Conservation (phyloP, 2,797 vertebrate genomes). For the Platyrinchus mystaceus region DNA sequence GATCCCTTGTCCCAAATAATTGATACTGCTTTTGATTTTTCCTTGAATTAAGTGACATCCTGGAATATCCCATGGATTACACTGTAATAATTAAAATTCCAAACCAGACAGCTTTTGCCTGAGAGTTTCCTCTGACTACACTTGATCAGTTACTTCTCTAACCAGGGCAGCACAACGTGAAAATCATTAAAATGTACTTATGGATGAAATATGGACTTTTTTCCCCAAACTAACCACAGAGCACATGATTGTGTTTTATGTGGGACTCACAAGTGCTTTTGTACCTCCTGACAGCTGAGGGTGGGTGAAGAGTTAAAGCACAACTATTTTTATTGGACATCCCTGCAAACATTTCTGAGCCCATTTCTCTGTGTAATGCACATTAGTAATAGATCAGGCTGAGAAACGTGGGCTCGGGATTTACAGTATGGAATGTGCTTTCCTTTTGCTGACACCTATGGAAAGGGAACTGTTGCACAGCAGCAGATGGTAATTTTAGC, state of each 20-base stretch:
- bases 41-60: neutral
- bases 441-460: slow-evolving; percentile 14
- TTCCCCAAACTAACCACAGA: neutral
- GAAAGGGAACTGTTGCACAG: neutral
- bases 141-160: neutral
- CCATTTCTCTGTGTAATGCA: neutral
- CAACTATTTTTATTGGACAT: neutral
- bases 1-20: neutral
- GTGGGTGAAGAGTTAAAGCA: neutral
- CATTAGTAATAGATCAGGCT: neutral
- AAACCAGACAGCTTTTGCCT: neutral
- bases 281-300: neutral
- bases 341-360: neutral
- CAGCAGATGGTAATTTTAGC: slow-evolving; percentile 9
- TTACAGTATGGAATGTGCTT: neutral
- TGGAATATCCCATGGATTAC: neutral
- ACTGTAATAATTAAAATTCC: neutral
- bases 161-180: neutral
- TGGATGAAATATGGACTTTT: neutral
- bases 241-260: neutral
- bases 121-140: neutral
- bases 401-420: neutral
- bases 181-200: neutral
- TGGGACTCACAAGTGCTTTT: neutral
- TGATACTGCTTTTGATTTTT: neutral